Evolutionary conservation across 2,797 vertebrate species (phyloP).

Genomic region (Astyanax mexicanus): DNA sequence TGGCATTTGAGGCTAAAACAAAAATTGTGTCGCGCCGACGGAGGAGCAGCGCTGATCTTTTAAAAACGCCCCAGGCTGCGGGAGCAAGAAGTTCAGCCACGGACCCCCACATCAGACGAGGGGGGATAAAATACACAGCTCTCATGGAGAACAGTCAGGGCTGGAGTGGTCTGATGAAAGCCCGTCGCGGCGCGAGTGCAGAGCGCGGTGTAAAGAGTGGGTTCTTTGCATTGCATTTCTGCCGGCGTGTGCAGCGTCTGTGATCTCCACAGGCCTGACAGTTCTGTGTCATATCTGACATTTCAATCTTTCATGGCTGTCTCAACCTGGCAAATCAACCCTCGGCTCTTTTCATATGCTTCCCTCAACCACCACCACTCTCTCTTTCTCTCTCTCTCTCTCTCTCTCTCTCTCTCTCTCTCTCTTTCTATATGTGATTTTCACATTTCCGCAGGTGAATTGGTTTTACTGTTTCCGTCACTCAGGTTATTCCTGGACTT

Average conservation of each 20-base stretch:
- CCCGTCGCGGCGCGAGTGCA: constrained; percentile 10
- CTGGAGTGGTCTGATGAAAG: constrained; percentile 30
- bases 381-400: not conserved
- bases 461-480: not conserved
- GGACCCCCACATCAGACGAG: not conserved
- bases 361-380: not conserved
- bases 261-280: constrained; percentile 44
- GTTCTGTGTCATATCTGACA: constrained; percentile 59
- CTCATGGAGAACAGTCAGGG: constrained; percentile 19
- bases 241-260: constrained; percentile 32
- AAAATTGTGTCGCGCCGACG: constrained; percentile 33
- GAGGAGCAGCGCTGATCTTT: constrained; percentile 43
- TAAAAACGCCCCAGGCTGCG: constrained; percentile 40
- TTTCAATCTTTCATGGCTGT: constrained; percentile 56
- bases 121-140: not conserved
- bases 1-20: constrained; percentile 51
- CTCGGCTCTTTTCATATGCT: constrained; percentile 40
- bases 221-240: constrained; percentile 14
- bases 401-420: not conserved
- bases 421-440: constrained; percentile 4
- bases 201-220: constrained; percentile 8
- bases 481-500: not conserved
- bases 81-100: constrained; percentile 11
- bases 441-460: not conserved
- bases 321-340: constrained; percentile 46